Base-by-base conservation (phyloP, 2,888 invertebrate species). In the Drosophila multiciliata region DNA sequence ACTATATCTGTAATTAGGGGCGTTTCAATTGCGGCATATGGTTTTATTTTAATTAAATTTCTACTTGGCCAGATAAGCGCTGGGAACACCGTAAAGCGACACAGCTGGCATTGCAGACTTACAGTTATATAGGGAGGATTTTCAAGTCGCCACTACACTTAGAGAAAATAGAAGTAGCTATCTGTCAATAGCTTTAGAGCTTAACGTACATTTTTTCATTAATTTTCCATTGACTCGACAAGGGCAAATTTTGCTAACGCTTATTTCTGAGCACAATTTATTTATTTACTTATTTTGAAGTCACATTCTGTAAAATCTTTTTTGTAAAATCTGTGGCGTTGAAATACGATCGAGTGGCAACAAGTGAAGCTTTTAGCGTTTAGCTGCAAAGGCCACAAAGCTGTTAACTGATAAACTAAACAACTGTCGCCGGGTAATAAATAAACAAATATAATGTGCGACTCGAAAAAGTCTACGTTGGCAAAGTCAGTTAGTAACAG, bases 341-440 rank as follows among this genome's bases (percentile, higher is more conserved):
- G 77, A 74, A 78, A 80, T 80, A 69, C 66, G 71, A 76, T 75
- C 75, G 62, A 42, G 54, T 69, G 50, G 66, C 50, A 57, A 57
- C 66, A 62, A 57, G 50, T 54, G 63, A 63, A 69, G 80, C 85
- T 79, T 80, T 80, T 80, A 80, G 80, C 78, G 69, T 67, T 64
- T 78, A 63, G 45, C 72, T 69, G 76, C 75, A 75, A 68, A 76
- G 83, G 75, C 80, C 76, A 57, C 65, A 64, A 71, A 80, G 77
- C 77, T 85, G 89, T 85, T 90, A 89, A 89, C 80, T 83, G 87
- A 82, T 89, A 84, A 87, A 76, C 80, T 84, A 90, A 90, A 90
- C 90, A 90, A 89, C 74, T 77, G 87, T 75, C 82, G 71, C 57
- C 73, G 78, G 61, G 58, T 38, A 64, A 49, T 64, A 60, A 68